Evolutionary conservation across 2,797 vertebrate species (phyloP).

Genomic region (Sebastes steindachneri): DNA sequence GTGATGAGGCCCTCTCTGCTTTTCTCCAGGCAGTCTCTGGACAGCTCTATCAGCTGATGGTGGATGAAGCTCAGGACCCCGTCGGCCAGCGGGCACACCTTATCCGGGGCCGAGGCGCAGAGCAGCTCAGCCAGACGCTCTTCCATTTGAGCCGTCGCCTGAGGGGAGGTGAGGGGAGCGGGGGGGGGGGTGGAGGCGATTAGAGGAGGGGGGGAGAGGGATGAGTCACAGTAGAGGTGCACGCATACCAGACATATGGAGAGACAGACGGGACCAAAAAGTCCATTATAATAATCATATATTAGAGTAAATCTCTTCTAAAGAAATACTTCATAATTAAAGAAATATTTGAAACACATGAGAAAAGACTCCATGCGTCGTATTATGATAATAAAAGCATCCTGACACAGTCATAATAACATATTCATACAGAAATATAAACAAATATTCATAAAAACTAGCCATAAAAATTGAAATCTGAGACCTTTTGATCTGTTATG

Average conservation of each 20-base stretch:
- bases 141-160: conserved; percentile 99
- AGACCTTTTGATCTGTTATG: not conserved
- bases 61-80: conserved; percentile 97
- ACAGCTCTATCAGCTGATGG: conserved; percentile 97
- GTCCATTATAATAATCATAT: not conserved
- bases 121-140: conserved; percentile 93
- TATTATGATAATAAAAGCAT: not conserved
- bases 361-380: not conserved
- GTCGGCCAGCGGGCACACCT: conserved; percentile 91
- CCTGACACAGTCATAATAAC: not conserved
- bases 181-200: not conserved
- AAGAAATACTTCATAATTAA: not conserved
- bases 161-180: not conserved
- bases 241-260: not conserved
- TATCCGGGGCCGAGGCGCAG: conserved; percentile 88
- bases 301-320: not conserved
- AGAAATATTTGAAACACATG: not conserved
- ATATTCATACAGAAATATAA: not conserved
- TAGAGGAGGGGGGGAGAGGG: not conserved
- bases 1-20: conserved; percentile 94
- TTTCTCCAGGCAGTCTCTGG: conserved; percentile 95
- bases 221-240: conserved; percentile 33
- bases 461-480: not conserved
- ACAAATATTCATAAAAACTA: not conserved
- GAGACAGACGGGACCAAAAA: not conserved